Percentiles rank a stretch among this genome's conserved stretches.
phyloP scores from a whole-genome alignment of 2,888 invertebrate genomes.

The Flabesymbios commensalis region DNA sequence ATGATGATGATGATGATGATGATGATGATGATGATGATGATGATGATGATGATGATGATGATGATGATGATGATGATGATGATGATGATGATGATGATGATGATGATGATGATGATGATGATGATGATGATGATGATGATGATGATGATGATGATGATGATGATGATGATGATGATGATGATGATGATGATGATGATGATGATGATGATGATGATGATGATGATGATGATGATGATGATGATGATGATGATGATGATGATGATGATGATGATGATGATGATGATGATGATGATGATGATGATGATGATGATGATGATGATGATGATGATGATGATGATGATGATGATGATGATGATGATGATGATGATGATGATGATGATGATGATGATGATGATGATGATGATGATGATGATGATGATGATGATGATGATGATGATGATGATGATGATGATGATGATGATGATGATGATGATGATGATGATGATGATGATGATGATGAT shows the following conservation, averaged over 20 bases:
- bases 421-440: constrained; percentile 1
- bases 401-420: constrained; percentile 29
- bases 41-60: constrained; percentile 10
- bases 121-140: constrained; percentile 6
- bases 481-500: constrained; percentile 19
- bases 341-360: constrained; percentile 29
- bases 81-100: constrained; percentile 17
- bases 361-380: constrained; percentile 29
- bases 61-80: constrained; percentile 17
- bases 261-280: constrained; percentile 29
- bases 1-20: constrained; percentile 13
- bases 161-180: constrained; percentile 9
- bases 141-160: constrained; percentile 3
- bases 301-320: constrained; percentile 28
- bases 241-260: constrained; percentile 28
- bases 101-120: constrained; percentile 13
- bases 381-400: constrained; percentile 30
- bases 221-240: constrained; percentile 29
- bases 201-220: constrained; percentile 27
- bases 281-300: constrained; percentile 29
- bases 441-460: constrained; percentile 18
- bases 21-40: constrained; percentile 14
- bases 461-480: constrained; percentile 30
- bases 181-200: constrained; percentile 29
- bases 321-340: constrained; percentile 29